phyloP scores from a whole-genome alignment of 2,113 vertebrate genomes.

The Periophthalmodon schlosseri region DNA sequence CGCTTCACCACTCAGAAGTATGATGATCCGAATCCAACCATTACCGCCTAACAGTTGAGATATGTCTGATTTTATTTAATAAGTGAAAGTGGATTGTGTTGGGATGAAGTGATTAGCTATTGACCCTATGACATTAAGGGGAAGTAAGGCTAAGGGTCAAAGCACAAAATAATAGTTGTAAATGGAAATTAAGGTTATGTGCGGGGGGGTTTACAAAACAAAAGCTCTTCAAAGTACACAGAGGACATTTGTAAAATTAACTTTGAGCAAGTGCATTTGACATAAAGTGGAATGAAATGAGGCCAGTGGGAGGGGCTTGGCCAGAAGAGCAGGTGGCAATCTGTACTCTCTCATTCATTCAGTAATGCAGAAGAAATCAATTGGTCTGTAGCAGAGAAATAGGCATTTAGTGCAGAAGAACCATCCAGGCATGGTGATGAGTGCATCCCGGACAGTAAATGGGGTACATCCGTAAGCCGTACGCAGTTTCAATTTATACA shows the following conservation, averaged over 20 bases:
- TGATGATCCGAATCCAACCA: constrained; percentile 18
- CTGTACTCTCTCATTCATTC: constrained; percentile 15
- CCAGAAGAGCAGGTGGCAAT: constrained; percentile 33
- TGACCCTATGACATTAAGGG: background rate
- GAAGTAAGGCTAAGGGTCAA: background rate
- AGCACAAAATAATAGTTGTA: background rate
- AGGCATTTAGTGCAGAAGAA: constrained; percentile 11
- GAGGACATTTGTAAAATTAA: constrained; percentile 51
- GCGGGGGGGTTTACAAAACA: constrained; percentile 5
- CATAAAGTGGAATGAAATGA: constrained; percentile 30
- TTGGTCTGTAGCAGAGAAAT: constrained; percentile 39
- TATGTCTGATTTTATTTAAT: background rate
- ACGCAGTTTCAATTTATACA: constrained; percentile 1
- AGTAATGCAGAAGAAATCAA: constrained; percentile 45
- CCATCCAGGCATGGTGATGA: background rate
- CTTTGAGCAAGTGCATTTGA: constrained; percentile 34
- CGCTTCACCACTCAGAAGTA: constrained; percentile 11
- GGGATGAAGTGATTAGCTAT: background rate
- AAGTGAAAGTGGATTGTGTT: background rate
- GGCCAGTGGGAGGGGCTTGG: constrained; percentile 13
- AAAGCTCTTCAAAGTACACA: constrained; percentile 25
- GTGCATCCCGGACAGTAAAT: background rate
- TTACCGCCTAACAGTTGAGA: constrained; percentile 23
- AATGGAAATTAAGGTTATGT: background rate
- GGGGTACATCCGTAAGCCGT: background rate